Evolutionary conservation across 64 coral and sea anemone species (phyloP), one percentile per base, ranked within the genome.

Genomic region (Actinia equina): DNA sequence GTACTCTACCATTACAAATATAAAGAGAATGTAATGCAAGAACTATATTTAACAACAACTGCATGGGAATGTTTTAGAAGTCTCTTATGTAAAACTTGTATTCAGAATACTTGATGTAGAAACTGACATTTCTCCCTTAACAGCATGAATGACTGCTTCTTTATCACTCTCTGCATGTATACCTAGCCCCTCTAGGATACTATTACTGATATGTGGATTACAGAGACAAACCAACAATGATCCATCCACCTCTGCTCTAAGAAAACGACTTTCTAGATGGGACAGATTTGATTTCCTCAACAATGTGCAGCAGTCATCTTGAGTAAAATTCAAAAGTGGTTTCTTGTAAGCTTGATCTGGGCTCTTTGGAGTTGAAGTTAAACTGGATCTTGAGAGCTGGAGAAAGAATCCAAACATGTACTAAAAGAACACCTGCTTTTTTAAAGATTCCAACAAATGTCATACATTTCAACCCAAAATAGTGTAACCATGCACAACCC

Each of bases 221-320:
- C 12, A 22, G 17, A 77, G 17, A 77, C 74, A 22, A 16, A 77
- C 16, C 27, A 77, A n/a, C 17, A 77, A n/a, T 9, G 74, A 77
- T n/a, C 74, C 74, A 77, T 77, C n/a, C n/a, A 77, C 74, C n/a
- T 77, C 74, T 22, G 74, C 74, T n/a, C 74, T 77, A 1, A 77
- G 23, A n/a, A n/a, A n/a, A n/a, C n/a, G n/a, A n/a, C n/a, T n/a
- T n/a, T n/a, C n/a, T n/a, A n/a, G n/a, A 44, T 77, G 74, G 26
- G n/a, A 4, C 26, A 77, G 74, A 27, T 77, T 41, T 77, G 74
- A 77, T n/a, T n/a, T 77, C n/a, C n/a, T 77, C 74, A 77, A 27
- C 17, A 77, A 77, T 17, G 17, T n/a, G n/a, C 74, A 77, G 74
- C 74, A 77, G 74, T 77, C 74, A 17, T 77, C 17, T 22, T 22